Conservation (phyloP, 2,113 vertebrate species). For the Callopanchax toddi region DNA sequence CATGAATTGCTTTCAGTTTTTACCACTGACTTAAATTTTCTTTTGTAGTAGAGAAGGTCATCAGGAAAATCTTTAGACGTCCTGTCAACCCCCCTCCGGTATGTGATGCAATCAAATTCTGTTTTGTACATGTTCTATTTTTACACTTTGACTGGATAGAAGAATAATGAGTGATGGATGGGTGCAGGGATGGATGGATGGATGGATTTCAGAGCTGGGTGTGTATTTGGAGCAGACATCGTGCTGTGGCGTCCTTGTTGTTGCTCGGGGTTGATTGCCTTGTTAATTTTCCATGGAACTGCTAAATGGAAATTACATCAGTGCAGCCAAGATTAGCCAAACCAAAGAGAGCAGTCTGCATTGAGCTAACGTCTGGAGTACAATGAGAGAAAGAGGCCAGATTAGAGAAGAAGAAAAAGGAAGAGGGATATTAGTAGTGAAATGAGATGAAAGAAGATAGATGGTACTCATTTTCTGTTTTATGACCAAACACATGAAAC, state of each 20-base stretch:
- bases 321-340: conserved; percentile 40
- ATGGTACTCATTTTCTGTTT: conserved; percentile 49
- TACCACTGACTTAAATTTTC: conserved; percentile 14
- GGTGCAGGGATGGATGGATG: not conserved
- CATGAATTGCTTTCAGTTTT: conserved; percentile 1
- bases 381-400: conserved; percentile 22
- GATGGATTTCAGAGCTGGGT: conserved; percentile 20
- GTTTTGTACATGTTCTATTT: too few species aligned
- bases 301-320: conserved; percentile 65
- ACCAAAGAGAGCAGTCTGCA: conserved; percentile 55
- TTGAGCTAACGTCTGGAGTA: conserved; percentile 45
- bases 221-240: conserved; percentile 31
- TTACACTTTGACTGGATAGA: not conserved
- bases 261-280: conserved; percentile 62
- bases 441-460: conserved; percentile 33
- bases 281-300: conserved; percentile 66
- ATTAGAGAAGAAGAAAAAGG: conserved; percentile 19
- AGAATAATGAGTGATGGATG: not conserved
- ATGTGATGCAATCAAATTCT: conserved; percentile 42
- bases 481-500: conserved; percentile 32
- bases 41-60: conserved; percentile 62
- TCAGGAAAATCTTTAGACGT: conserved; percentile 58
- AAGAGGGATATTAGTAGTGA: conserved; percentile 14
- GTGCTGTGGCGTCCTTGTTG: conserved; percentile 34
- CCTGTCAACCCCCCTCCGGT: conserved; percentile 53